Evolutionary conservation across 2,888 invertebrate genomes (phyloP).

Genomic region (Amorpha juglandis): DNA sequence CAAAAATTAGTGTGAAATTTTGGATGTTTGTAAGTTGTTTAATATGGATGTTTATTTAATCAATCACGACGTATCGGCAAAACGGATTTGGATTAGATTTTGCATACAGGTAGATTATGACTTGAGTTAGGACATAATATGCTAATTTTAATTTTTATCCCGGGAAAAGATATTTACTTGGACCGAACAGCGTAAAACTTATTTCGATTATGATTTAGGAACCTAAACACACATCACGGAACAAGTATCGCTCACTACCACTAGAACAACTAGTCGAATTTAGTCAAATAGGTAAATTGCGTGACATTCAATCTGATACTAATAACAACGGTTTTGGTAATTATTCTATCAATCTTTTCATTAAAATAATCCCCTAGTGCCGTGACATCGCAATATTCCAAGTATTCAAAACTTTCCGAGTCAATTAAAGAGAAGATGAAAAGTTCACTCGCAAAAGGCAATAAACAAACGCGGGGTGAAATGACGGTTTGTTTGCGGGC

Average conservation of each 20-base stretch:
- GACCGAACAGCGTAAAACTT: too few relatives aligned
- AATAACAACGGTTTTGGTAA: background rate
- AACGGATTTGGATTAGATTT: too few relatives aligned
- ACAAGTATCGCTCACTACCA: background rate
- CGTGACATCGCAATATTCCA: conserved; percentile 38
- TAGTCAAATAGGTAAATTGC: background rate
- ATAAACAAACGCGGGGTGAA: conserved; percentile 74
- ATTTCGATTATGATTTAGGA: too few relatives aligned
- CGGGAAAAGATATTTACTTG: too few relatives aligned
- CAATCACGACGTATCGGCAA: too few relatives aligned
- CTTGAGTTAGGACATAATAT: too few relatives aligned
- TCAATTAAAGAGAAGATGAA: conserved; percentile 63
- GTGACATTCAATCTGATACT: background rate
- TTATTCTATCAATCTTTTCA: background rate
- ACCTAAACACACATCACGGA: too few relatives aligned
- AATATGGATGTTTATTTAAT: too few relatives aligned
- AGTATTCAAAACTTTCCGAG: conserved; percentile 59
- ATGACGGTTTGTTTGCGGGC: conserved; percentile 80
- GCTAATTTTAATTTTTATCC: too few relatives aligned
- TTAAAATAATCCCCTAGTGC: conserved; percentile 26
- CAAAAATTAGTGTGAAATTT: too few relatives aligned
- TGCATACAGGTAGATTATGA: too few relatives aligned
- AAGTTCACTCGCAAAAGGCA: conserved; percentile 60
- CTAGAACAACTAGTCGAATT: background rate
- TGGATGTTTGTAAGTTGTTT: too few relatives aligned